Evolutionary conservation across 2,113 vertebrate genomes (phyloP).

Genomic region (Cryptomyrus ogoouensis): DNA sequence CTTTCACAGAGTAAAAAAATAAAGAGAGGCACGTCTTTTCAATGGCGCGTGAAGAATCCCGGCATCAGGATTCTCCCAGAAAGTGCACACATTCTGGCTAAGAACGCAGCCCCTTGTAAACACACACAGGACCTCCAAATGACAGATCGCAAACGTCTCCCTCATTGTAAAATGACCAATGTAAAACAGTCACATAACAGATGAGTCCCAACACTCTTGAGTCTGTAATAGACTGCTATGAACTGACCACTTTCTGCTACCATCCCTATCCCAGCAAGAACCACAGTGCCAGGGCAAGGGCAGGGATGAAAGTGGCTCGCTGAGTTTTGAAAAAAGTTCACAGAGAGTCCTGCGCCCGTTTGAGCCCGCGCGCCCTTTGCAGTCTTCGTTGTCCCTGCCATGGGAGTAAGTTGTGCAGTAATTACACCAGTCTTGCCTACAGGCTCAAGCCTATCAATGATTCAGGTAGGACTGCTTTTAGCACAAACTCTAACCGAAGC

Average conservation of each 20-base stretch:
- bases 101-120: background rate
- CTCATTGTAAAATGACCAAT: background rate
- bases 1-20: background rate
- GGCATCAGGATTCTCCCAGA: background rate
- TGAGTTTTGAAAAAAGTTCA: background rate
- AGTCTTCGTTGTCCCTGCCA: background rate
- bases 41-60: background rate
- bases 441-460: background rate
- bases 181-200: background rate
- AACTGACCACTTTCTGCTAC: background rate
- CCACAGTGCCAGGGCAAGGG: background rate
- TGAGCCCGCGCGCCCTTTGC: background rate
- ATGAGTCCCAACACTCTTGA: background rate
- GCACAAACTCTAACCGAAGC: background rate
- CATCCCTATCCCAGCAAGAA: background rate
- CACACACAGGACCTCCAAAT: background rate
- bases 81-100: background rate
- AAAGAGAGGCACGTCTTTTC: background rate
- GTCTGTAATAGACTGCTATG: background rate
- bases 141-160: background rate
- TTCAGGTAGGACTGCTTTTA: background rate
- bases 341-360: background rate
- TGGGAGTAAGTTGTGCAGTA: background rate
- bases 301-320: background rate
- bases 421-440: background rate